Percentiles rank a stretch among this genome's conserved stretches.
These are phyloP conservation scores for Aspidoscelis tigris DNA, from an alignment of 2,113 vertebrate species.

Conservation along the genomic window DNA sequence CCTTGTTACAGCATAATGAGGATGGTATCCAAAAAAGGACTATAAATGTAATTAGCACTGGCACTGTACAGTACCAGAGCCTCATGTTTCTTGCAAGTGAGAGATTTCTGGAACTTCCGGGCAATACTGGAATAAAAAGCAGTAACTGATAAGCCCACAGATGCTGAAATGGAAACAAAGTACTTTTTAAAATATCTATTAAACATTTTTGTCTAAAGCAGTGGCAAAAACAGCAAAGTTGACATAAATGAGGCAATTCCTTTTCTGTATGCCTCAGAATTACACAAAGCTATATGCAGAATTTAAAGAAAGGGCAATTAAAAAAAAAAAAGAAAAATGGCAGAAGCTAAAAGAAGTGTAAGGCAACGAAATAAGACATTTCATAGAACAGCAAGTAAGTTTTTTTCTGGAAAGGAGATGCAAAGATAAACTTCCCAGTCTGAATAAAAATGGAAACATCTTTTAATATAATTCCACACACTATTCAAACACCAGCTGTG, in stretches of 20 bases:
- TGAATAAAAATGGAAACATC: not conserved
- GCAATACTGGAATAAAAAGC: slow-evolving; percentile 54
- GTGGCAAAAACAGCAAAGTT: not conserved
- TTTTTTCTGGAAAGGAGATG: not conserved
- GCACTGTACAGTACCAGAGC: slow-evolving; percentile 69
- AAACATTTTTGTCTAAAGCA: slow-evolving; percentile 2
- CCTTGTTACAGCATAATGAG: slow-evolving; percentile 91
- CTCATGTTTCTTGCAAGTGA: slow-evolving; percentile 80
- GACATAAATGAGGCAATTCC: not conserved
- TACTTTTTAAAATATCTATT: not conserved
- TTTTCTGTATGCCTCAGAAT: not conserved
- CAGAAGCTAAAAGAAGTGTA: not conserved
- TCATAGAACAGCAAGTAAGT: not conserved
- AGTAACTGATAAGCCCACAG: slow-evolving; percentile 28
- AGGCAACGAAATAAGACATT: not conserved
- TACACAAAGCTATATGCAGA: not conserved
- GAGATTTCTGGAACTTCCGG: slow-evolving; percentile 39
- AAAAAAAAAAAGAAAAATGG: not conserved
- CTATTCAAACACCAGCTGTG: not conserved
- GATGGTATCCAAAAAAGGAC: slow-evolving; percentile 79
- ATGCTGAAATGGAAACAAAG: slow-evolving; percentile 19
- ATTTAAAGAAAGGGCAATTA: not conserved
- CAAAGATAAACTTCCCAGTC: not conserved
- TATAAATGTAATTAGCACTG: slow-evolving; percentile 73
- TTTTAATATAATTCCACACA: not conserved